Evolutionary conservation across 2,113 vertebrate genomes (phyloP).

Genomic region (Rhinopomastus cyanomelas): DNA sequence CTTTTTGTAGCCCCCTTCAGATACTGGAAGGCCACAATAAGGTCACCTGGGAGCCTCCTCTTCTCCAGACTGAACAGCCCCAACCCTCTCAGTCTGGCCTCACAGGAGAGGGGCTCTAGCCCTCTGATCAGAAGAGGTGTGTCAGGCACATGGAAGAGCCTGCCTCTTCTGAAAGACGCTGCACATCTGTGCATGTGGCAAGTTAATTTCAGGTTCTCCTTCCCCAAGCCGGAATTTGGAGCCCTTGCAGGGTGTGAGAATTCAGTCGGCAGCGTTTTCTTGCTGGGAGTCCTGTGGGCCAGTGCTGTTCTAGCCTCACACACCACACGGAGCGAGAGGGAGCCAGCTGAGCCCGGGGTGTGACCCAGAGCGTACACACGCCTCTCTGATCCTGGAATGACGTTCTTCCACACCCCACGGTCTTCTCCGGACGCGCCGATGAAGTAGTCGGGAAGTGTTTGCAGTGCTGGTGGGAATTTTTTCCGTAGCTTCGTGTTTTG

Average conservation of each 20-base stretch:
- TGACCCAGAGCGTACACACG: neutral
- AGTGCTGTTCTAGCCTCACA: neutral
- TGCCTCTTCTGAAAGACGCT: neutral
- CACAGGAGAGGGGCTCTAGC: too few species aligned
- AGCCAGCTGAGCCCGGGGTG: neutral
- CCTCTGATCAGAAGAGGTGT: too few species aligned
- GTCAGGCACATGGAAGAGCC: neutral
- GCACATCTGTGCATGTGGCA: neutral
- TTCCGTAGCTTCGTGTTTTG: neutral
- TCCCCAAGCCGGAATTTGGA: neutral
- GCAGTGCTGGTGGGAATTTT: neutral
- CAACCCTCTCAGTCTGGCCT: too few species aligned
- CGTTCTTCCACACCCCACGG: neutral
- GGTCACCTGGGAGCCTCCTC: too few species aligned
- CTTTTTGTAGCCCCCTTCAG: too few species aligned
- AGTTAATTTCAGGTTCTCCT: conserved; percentile 17
- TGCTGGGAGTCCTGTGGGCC: neutral
- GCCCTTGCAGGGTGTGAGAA: neutral
- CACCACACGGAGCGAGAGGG: neutral
- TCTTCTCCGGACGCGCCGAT: neutral
- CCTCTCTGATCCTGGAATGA: neutral
- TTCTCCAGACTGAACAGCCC: too few species aligned
- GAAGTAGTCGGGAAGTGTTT: conserved; percentile 12
- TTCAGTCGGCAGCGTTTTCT: neutral
- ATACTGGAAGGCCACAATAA: too few species aligned